These are phyloP conservation scores for Hipposideros larvatus DNA, from an alignment of 2,797 vertebrate genomes.

Conservation along the genomic window DNA sequence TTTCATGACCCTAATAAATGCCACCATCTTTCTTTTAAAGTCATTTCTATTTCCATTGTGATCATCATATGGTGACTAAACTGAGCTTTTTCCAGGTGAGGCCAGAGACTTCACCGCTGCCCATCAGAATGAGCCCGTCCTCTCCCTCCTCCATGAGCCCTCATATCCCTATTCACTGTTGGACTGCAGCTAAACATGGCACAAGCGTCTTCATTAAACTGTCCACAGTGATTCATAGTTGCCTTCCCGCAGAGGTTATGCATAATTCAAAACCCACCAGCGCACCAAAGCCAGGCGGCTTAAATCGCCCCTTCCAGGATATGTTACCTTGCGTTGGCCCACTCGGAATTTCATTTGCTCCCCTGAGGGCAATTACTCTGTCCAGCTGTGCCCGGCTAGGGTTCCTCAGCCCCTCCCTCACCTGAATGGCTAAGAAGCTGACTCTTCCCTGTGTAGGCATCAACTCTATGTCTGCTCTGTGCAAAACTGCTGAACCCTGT, in stretches of 20 bases:
- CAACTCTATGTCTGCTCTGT: too few species aligned
- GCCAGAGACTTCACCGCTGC: too few species aligned
- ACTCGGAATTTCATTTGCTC: background rate
- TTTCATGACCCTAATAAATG: background rate
- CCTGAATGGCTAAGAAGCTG: background rate
- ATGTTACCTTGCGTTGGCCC: background rate
- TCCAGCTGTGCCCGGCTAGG: background rate
- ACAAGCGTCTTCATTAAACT: slow-evolving; percentile 18
- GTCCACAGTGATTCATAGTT: slow-evolving; percentile 27
- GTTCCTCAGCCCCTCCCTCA: background rate
- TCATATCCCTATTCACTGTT: background rate
- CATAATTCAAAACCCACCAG: slow-evolving; percentile 5
- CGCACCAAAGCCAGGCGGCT: background rate
- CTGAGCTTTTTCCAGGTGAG: background rate
- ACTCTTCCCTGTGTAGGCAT: background rate
- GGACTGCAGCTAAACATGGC: background rate
- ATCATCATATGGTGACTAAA: background rate
- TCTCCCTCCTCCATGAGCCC: background rate
- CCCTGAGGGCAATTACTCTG: background rate
- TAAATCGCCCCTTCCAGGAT: slow-evolving; percentile 2
- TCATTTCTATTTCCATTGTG: slow-evolving; percentile 8
- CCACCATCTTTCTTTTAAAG: slow-evolving; percentile 16
- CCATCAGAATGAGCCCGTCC: background rate
- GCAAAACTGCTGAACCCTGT: background rate
- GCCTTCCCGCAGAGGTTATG: background rate